Percentiles rank a stretch among this genome's conserved stretches.
These are phyloP conservation scores for Helobdella robusta DNA, from an alignment of 2,888 invertebrate genomes.

Conservation along the genomic window DNA sequence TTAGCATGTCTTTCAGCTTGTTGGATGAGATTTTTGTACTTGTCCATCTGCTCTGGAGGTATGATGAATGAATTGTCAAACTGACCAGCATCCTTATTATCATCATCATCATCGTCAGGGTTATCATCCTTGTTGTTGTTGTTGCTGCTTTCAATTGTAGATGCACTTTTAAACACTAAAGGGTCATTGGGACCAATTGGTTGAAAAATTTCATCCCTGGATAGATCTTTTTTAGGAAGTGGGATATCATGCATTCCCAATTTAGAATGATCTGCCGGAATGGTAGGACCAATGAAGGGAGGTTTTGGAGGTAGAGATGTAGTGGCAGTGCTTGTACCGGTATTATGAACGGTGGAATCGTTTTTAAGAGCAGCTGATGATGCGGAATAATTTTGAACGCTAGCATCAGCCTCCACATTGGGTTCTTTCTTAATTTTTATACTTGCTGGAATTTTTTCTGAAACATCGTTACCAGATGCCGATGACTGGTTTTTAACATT, in stretches of 20 bases:
- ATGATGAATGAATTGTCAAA: constrained; percentile 38
- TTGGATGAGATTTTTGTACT: constrained; percentile 52
- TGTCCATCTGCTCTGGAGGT: constrained; percentile 45
- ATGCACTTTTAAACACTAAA: constrained; percentile 31
- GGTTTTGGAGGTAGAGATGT: background rate
- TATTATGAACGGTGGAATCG: too few relatives aligned
- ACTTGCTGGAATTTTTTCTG: too few relatives aligned
- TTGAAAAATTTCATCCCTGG: constrained; percentile 28
- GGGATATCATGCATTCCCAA: constrained; percentile 30
- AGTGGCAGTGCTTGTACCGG: too few relatives aligned
- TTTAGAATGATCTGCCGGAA: constrained; percentile 30
- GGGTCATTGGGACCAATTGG: constrained; percentile 34
- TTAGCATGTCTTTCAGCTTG: constrained; percentile 70
- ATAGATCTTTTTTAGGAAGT: constrained; percentile 22
- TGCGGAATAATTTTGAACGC: too few relatives aligned
- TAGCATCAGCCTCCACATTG: too few relatives aligned
- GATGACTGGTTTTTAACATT: too few relatives aligned
- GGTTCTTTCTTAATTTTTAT: too few relatives aligned
- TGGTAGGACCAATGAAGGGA: constrained; percentile 32
- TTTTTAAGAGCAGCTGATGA: too few relatives aligned
- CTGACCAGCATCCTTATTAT: background rate
- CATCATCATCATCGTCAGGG: constrained; percentile 12
- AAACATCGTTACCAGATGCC: too few relatives aligned
- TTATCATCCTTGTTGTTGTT: background rate
- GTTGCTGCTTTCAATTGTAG: background rate